A percentile compares a stretch with the other conserved stretches of the same genome.
These are phyloP conservation scores for Styela plicata DNA, from an alignment of 23 tunicate genomes.

Conservation along the genomic window DNA sequence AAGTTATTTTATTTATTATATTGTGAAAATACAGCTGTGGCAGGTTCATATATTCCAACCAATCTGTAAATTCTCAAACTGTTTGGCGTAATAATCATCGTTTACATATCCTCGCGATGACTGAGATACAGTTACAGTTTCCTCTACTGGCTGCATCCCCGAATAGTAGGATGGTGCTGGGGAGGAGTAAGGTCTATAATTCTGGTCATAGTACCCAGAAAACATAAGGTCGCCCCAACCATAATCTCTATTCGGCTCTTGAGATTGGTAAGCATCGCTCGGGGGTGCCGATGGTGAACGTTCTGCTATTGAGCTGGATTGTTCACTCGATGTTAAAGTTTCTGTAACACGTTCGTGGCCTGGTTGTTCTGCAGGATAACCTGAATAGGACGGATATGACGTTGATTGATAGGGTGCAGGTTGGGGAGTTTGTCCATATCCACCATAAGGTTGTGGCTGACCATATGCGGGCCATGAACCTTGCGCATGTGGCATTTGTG, in stretches of 20 bases:
- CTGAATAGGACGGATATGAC: neutral
- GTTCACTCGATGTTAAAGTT: neutral
- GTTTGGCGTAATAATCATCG: slow-evolving; percentile 1
- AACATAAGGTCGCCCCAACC: neutral
- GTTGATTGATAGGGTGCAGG: neutral
- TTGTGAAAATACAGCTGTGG: neutral
- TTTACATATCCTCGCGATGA: neutral
- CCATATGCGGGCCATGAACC: slow-evolving; percentile 9
- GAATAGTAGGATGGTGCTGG: neutral
- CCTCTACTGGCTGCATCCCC: neutral
- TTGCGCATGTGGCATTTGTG: neutral
- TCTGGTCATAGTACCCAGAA: neutral
- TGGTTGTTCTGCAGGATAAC: neutral
- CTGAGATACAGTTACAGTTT: slow-evolving; percentile 8
- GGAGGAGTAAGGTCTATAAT: neutral
- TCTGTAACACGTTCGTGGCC: neutral
- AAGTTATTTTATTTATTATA: no score
- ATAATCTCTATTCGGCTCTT: neutral
- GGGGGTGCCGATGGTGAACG: neutral
- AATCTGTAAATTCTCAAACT: neutral
- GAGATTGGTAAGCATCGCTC: neutral
- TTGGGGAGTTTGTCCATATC: neutral
- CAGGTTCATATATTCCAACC: neutral
- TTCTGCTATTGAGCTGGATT: neutral
- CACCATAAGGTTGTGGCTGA: neutral